Evolutionary conservation across 2,797 vertebrate species (phyloP).

Genomic region (Psittacula derbiana): DNA sequence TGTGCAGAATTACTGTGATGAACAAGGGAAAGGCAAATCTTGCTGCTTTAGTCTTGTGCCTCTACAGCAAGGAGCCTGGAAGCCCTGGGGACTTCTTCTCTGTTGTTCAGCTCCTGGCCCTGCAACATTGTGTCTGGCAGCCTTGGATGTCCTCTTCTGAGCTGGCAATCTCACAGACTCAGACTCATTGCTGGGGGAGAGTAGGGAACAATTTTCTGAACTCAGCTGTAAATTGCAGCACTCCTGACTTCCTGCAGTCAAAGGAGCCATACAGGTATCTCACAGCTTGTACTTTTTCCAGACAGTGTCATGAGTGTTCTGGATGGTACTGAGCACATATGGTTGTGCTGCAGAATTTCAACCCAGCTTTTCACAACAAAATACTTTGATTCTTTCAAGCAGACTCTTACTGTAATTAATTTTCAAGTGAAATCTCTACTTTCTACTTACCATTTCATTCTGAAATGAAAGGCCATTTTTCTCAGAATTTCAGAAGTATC

Average conservation of each 20-base stretch:
- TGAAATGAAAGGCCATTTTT: neutral
- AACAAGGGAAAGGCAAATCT: neutral
- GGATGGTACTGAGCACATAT: neutral
- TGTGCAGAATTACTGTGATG: neutral
- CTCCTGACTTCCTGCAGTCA: neutral
- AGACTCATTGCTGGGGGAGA: neutral
- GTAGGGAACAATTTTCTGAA: neutral
- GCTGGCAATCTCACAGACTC: accelerated
- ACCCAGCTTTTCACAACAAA: neutral
- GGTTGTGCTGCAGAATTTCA: neutral
- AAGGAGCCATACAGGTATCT: neutral
- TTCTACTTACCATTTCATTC: neutral
- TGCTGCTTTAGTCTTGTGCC: neutral
- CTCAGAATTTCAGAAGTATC: neutral
- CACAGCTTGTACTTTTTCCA: neutral
- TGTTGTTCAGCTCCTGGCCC: neutral
- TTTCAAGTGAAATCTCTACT: neutral
- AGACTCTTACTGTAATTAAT: neutral
- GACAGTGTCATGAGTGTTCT: neutral
- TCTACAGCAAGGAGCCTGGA: neutral
- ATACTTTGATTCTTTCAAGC: neutral
- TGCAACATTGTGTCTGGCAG: neutral
- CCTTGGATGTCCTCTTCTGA: accelerated
- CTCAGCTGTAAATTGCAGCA: neutral
- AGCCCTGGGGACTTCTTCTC: neutral